Evolutionary conservation across 1,140 invertebrate genomes (phyloP), one percentile per base, ranked within the genome.

Genomic region (Pogonus chalceus): DNA sequence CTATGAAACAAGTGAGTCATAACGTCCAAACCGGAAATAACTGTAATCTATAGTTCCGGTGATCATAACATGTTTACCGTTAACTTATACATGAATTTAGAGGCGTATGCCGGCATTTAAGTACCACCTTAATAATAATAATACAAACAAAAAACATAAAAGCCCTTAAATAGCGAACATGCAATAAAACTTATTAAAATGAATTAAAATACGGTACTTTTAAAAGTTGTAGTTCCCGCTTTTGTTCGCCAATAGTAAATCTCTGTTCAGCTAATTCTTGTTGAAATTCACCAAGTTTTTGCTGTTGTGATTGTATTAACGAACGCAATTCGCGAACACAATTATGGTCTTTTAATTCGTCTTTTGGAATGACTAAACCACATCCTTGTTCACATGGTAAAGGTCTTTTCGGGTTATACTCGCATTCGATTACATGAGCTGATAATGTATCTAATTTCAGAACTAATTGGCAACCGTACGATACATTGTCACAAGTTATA

Each of bases 271-370:
- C 82, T 16, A 95, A 72, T 65, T 93, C 88, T 55, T 87, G 81
- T 64, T 93, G 88, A 65, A 91, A 83, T 56, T 92, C 87, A 16
- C 79, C 80, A 21, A 96, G 73, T 70, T 92, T 92, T 53, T 87
- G 83, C 57, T 92, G 85, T 66, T 95, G 90, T 21, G 84, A 83
- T 47, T 88, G 81, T 51, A 96, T 87, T n/a, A 94, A 67, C 7
- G 80, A 79, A 51, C 92, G 77, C 1, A 97, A 71, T 71, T 96
- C 92, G 57, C 85, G 76, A 3, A 96, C 85, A 69, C 94, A 97
- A 65, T 96, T 96, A 65, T 97, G 94, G 61, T 92, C 88, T 69
- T 90, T 89, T 0, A 96, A 68, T 71, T 96, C 92, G 74, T 96
- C 92, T 74, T 95, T 96, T 21, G 93, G 92, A 62, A 96, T 90